Base-by-base conservation (phyloP, 2,113 vertebrate genomes). In the Erythrolamprus reginae region DNA sequence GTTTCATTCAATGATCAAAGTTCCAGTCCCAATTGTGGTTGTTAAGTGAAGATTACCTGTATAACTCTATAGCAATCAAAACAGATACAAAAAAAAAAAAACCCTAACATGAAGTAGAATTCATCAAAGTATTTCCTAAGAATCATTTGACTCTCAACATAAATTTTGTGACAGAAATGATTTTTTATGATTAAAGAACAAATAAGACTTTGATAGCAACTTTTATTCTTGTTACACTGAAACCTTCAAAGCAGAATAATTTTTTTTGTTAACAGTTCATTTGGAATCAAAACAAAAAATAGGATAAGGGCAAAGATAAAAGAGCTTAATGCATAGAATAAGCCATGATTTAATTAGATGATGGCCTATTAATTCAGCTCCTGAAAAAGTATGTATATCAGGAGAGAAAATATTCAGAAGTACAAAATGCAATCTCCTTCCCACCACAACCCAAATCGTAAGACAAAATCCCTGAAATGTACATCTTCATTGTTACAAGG, bases 121-220 rank as follows among this genome's bases (percentile, higher is more conserved):
- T 95, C 87, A 95, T 89, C 92, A 90, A 96, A 96, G 91, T 23
- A 70, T 95, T 96, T 96, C 95, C 93, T 88, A 95, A 93, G 92
- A 94, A 96, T 95, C 89, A 95, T 91, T 90, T 96, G 92, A 93
- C 55, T 95, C 93, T 94, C 94, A 91, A 42, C 91, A 92, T 45
- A 94, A 96, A 96, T 95, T 95, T 96, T 95, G 94, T 94, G 92
- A 95, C 88, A 97, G 95, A 94, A 94, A 95, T 94, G 93, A 90
- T 95, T 48, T 95, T 96, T 94, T 82, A 38, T 95, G 95, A 95
- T 95, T 95, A 93, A 92, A 96, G 94, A 95, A 91, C 92, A 95
- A 91, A 93, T 94, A 94, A 88, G 90, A 90, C 95, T 97, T 96
- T 95, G 95, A 95, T 95, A 96, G 95, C 94, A 96, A 95, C 94